Conservation (phyloP, 2,113 vertebrate genomes). For the Origma solitaria region DNA sequence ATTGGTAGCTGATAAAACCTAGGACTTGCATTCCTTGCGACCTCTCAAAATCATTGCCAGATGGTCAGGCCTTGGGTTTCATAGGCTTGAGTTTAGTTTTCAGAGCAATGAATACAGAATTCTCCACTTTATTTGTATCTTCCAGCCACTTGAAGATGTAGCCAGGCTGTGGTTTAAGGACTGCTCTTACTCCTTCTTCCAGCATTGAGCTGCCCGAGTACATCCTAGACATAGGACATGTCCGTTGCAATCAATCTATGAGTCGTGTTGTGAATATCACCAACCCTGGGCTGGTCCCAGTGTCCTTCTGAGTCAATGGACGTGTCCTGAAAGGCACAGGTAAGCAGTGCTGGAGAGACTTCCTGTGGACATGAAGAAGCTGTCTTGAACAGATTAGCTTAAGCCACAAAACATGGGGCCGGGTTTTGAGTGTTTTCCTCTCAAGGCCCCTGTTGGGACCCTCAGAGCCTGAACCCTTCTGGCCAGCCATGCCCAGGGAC, state of each 20-base stretch:
- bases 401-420: not conserved
- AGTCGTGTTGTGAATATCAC: no score
- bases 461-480: not conserved
- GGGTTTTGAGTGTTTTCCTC: not conserved
- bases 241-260: no score
- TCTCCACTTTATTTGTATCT: no score
- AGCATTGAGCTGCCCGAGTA: no score
- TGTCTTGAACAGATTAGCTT: not conserved
- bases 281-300: no score
- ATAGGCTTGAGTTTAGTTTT: not conserved
- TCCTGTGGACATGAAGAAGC: not conserved
- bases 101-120: no score
- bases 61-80: not conserved
- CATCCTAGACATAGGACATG: no score
- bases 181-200: no score
- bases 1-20: not conserved
- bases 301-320: no score
- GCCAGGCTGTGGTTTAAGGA: no score
- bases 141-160: no score
- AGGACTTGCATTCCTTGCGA: not conserved
- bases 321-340: slow-evolving; percentile 51
- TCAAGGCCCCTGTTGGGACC: not conserved
- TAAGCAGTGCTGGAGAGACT: not conserved
- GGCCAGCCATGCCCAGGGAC: not conserved
- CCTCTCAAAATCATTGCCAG: not conserved